A percentile compares a stretch with the other conserved stretches of the same genome.
phyloP scores from a whole-genome alignment of 2,888 invertebrate species.

The Entomobrya proxima region DNA sequence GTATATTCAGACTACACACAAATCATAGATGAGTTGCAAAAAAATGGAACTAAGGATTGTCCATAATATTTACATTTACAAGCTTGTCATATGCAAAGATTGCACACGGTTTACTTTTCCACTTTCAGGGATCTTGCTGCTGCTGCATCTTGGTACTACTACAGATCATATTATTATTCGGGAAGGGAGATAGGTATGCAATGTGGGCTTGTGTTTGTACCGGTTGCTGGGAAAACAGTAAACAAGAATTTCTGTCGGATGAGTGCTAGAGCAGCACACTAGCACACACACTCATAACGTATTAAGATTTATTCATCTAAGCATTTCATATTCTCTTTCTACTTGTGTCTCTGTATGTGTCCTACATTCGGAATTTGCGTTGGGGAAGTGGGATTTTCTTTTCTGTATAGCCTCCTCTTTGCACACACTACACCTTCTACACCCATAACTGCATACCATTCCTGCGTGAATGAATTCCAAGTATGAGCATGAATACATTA shows the following conservation, averaged over 20 bases:
- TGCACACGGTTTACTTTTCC: not conserved
- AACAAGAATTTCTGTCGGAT: slow-evolving; percentile 18
- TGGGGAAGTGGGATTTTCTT: not conserved
- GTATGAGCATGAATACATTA: not conserved
- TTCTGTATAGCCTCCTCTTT: not conserved
- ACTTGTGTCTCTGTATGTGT: slow-evolving; percentile 18
- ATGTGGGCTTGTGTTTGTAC: not conserved
- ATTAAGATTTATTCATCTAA: slow-evolving; percentile 33
- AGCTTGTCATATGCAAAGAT: not conserved
- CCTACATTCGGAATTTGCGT: slow-evolving; percentile 23
- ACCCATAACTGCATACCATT: not conserved
- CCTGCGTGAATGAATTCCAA: not conserved
- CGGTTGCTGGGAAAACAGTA: not conserved
- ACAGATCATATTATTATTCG: not conserved
- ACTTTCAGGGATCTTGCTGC: not conserved
- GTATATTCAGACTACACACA: not conserved
- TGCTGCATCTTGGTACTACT: too few relatives aligned
- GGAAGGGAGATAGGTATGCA: not conserved
- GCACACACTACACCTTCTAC: not conserved
- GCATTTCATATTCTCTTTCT: slow-evolving; percentile 39
- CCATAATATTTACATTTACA: not conserved
- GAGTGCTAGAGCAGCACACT: not conserved
- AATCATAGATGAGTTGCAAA: not conserved
- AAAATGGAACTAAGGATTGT: slow-evolving; percentile 3
- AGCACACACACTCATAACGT: not conserved